Evolutionary conservation across 35 echinoderm and acorn worm genomes (phyloP).

Genomic region (Holothuria glaberrima): DNA sequence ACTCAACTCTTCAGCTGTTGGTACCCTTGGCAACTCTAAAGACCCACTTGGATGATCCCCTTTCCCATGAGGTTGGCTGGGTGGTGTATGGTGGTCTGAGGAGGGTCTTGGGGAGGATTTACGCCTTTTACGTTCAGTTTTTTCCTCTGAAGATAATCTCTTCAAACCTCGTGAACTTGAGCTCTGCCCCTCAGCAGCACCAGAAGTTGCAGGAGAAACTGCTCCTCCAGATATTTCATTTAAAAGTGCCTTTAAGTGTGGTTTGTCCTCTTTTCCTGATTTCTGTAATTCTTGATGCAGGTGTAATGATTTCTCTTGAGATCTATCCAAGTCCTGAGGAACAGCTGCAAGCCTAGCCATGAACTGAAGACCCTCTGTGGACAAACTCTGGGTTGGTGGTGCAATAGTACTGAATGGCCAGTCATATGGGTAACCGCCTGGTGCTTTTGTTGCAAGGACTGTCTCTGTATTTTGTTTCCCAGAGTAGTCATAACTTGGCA

Average conservation of each 20-base stretch:
- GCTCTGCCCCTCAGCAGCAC: slow-evolving; percentile 9
- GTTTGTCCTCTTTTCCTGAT: slow-evolving; percentile 38
- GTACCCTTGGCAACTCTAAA: slow-evolving; percentile 46
- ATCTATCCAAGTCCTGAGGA: slow-evolving; percentile 20
- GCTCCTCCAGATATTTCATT: slow-evolving; percentile 39
- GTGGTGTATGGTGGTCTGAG: neutral
- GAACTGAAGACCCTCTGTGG: slow-evolving; percentile 43
- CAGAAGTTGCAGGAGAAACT: too few relatives aligned
- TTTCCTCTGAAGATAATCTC: slow-evolving; percentile 47
- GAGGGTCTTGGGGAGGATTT: slow-evolving; percentile 47
- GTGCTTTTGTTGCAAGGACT: neutral
- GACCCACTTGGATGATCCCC: slow-evolving; percentile 26
- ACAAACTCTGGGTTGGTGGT: slow-evolving; percentile 41
- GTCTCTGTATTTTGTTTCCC: slow-evolving; percentile 1
- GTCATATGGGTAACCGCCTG: slow-evolving; percentile 18
- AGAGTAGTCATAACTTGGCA: neutral
- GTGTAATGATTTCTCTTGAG: neutral
- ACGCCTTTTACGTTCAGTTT: slow-evolving; percentile 33
- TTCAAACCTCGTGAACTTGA: neutral
- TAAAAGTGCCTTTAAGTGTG: slow-evolving; percentile 52
- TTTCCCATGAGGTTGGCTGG: slow-evolving; percentile 17
- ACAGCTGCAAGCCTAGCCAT: slow-evolving; percentile 40
- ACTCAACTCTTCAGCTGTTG: slow-evolving; percentile 58
- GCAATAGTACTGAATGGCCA: slow-evolving; percentile 51
- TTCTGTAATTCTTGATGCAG: neutral